Evolutionary conservation across 1,140 invertebrate species (phyloP), one percentile per base, ranked within the genome.

Genomic region (Galleria mellonella): DNA sequence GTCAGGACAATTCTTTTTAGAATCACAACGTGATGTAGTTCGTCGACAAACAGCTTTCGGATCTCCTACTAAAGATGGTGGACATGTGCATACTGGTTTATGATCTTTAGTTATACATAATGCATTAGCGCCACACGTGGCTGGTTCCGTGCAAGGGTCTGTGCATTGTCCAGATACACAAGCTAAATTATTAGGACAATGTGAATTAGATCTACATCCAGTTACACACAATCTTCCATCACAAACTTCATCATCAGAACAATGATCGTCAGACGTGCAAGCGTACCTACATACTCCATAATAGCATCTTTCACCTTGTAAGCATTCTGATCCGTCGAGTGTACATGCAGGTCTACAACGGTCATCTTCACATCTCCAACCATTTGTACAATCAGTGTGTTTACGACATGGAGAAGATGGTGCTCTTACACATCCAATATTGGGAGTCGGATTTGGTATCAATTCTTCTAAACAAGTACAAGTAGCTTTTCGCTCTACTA

Each of bases 101-200:
- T 97, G 94, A 65, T 92, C 89, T 42, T 88, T 72, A 1, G 92
- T 88, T 23, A 74, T 69, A 64, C 95, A 97, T 14, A 90, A 56
- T 1, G 94, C 92, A 72, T 97, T 97, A 4, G 90, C 93, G 13
- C 94, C 94, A 72, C 95, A 97, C n/a, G 92, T 89, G n/a, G 91
- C 92, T 7, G 92, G 89, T 33, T 92, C 88, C 0, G 83, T 79
- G 60, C 95, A 96, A 3, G 91, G 88, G 88, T 95, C 90, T 56
- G 87, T 78, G 72, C 95, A 97, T 57, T 93, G 91, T 42, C 92
- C 94, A 43, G 91, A 90, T 33, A 93, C 72, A 58, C 96, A 97
- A 13, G 91, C 83, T 54, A 90, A 87, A 55, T 90, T 86, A 14
- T 83, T 82, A 1, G 91, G 88, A 62, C 95, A 97, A 29, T 94